phyloP scores from a whole-genome alignment of 1,140 invertebrate species.

The Oedothorax gibbosus region DNA sequence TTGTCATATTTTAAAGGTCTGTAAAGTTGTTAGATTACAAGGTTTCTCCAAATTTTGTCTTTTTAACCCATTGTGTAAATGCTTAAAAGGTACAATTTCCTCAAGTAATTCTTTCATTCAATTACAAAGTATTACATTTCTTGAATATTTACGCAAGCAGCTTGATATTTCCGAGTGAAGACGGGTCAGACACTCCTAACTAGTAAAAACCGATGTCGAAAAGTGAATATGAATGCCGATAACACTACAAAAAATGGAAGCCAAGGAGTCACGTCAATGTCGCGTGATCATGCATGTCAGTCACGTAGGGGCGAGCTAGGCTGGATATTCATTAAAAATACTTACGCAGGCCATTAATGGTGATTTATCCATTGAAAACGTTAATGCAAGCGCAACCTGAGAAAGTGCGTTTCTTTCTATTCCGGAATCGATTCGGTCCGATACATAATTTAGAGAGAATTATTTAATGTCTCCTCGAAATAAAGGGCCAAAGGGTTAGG shows the following conservation, averaged over 20 bases:
- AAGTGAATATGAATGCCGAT: constrained; percentile 22
- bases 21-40: too few relatives aligned
- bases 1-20: too few relatives aligned
- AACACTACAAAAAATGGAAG: constrained; percentile 1
- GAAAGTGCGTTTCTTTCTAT: constrained; percentile 29
- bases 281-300: constrained; percentile 55
- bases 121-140: too few relatives aligned
- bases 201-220: constrained; percentile 29
- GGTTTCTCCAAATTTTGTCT: too few relatives aligned
- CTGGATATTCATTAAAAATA: constrained; percentile 61
- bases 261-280: constrained; percentile 40
- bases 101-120: too few relatives aligned
- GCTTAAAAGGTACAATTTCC: too few relatives aligned
- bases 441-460: constrained; percentile 61
- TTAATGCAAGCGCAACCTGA: constrained; percentile 57
- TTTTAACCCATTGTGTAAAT: too few relatives aligned
- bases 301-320: constrained; percentile 54
- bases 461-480: constrained; percentile 52
- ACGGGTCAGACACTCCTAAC: too few relatives aligned
- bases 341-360: constrained; percentile 61
- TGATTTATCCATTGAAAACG: constrained; percentile 61
- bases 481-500: constrained; percentile 48
- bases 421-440: constrained; percentile 48
- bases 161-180: too few relatives aligned
- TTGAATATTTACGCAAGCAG: too few relatives aligned